A percentile compares a stretch with the other conserved stretches of the same genome.
phyloP scores from a whole-genome alignment of 1,140 invertebrate species.

The Papilio dardanus region DNA sequence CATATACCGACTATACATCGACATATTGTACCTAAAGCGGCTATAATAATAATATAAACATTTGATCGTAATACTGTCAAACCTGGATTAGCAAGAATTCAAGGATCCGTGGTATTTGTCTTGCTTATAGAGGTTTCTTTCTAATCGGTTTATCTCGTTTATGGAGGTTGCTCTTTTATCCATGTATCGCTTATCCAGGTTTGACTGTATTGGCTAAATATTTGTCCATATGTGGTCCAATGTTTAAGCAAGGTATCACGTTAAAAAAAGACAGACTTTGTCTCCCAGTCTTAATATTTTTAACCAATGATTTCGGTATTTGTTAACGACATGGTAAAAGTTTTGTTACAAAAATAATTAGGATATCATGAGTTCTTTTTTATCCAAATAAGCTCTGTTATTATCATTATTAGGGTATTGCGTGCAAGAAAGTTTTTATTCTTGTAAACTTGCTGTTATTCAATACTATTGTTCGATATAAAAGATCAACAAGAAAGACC shows the following conservation, averaged over 20 bases:
- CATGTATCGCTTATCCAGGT: too few species aligned
- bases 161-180: too few species aligned
- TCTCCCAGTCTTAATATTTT: too few species aligned
- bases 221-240: too few species aligned
- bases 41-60: neutral
- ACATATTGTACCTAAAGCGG: neutral
- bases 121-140: too few species aligned
- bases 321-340: neutral
- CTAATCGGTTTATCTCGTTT: too few species aligned
- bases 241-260: too few species aligned
- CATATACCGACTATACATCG: neutral
- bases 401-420: neutral
- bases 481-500: conserved; percentile 14
- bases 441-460: neutral
- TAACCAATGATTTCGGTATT: too few species aligned
- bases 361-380: neutral
- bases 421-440: conserved; percentile 2
- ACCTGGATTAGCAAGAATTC: too few species aligned
- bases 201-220: too few species aligned
- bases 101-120: too few species aligned
- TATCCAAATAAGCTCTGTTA: neutral
- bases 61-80: too few species aligned
- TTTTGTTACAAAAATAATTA: neutral
- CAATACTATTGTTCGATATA: conserved; percentile 4
- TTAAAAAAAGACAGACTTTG: neutral